Conservation (phyloP, 2,797 vertebrate species). For the Trematomus bernacchii region DNA sequence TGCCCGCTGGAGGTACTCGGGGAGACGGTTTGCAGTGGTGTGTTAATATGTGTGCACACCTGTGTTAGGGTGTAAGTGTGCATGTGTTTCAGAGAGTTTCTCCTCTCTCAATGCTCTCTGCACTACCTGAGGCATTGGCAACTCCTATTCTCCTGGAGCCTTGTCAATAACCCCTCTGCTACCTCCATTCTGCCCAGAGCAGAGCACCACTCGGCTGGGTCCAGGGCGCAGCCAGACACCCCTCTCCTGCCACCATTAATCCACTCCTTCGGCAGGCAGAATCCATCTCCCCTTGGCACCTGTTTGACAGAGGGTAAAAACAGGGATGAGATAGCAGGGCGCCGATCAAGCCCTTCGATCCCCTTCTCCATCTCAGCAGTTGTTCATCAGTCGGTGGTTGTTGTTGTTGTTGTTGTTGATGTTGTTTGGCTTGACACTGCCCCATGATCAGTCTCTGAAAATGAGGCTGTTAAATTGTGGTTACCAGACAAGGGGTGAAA, state of each 20-base stretch:
- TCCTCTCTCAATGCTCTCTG: conserved; percentile 52
- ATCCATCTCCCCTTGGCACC: conserved; percentile 86
- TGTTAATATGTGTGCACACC: conserved; percentile 1
- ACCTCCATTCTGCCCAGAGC: conserved; percentile 68
- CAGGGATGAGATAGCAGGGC: conserved; percentile 83
- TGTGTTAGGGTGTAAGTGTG: background rate
- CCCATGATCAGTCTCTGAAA: conserved; percentile 18
- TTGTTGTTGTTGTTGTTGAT: conserved; percentile 73
- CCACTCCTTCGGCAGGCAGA: conserved; percentile 84
- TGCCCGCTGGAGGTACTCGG: conserved; percentile 39
- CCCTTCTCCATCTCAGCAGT: conserved; percentile 76
- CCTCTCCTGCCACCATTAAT: conserved; percentile 81
- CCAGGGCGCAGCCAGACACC: conserved; percentile 53
- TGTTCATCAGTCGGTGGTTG: conserved; percentile 82
- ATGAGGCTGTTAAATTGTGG: too few species aligned
- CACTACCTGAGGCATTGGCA: conserved; percentile 61
- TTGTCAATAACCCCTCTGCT: conserved; percentile 77
- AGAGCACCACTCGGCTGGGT: conserved; percentile 61
- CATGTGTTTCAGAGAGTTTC: conserved; percentile 30
- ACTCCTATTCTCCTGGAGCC: conserved; percentile 62
- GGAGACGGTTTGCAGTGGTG: conserved; percentile 15
- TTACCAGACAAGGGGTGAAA: too few species aligned
- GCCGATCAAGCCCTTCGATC: conserved; percentile 87
- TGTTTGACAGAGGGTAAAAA: conserved; percentile 88
- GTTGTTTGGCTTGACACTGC: conserved; percentile 63